Evolutionary conservation across 2,888 invertebrate genomes (phyloP).

Genomic region (Biston betularia): DNA sequence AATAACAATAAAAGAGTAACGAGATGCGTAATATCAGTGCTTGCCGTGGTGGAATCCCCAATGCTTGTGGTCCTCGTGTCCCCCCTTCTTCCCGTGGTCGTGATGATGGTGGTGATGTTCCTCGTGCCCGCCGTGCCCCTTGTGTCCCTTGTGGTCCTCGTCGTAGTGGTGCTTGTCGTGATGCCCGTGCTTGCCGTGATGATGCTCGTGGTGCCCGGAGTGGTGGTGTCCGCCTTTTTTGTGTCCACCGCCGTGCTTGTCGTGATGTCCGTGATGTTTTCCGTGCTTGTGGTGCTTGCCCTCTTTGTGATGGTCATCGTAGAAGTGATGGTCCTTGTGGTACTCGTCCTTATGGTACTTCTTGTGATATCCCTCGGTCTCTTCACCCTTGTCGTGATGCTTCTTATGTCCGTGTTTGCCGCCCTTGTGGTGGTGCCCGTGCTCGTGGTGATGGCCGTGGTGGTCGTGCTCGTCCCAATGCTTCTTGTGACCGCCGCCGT

Average conservation of each 20-base stretch:
- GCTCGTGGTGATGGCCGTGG: constrained; percentile 91
- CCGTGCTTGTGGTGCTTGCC: constrained; percentile 94
- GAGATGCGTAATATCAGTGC: constrained; percentile 69
- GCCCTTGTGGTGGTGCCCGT: constrained; percentile 92
- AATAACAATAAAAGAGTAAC: constrained; percentile 64
- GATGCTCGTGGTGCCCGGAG: constrained; percentile 91
- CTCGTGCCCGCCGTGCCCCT: constrained; percentile 92
- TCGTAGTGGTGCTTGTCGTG: constrained; percentile 93
- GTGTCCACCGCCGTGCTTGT: constrained; percentile 91
- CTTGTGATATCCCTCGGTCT: constrained; percentile 93
- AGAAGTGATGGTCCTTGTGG: constrained; percentile 95
- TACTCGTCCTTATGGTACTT: constrained; percentile 95
- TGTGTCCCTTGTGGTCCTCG: constrained; percentile 92
- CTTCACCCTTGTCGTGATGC: constrained; percentile 94
- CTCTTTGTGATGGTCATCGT: constrained; percentile 94
- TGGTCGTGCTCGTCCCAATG: constrained; percentile 92
- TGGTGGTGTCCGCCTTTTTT: constrained; percentile 93
- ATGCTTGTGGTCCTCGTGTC: constrained; percentile 91
- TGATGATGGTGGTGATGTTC: constrained; percentile 91
- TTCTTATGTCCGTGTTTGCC: constrained; percentile 93
- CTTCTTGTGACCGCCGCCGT: constrained; percentile 92
- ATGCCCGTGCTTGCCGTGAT: constrained; percentile 93
- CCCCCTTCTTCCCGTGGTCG: constrained; percentile 92
- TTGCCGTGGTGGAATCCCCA: constrained; percentile 89
- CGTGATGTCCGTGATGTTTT: constrained; percentile 91